A percentile compares a stretch with the other conserved stretches of the same genome.
phyloP scores from a whole-genome alignment of 2,888 invertebrate species.

The Agrilus mali region DNA sequence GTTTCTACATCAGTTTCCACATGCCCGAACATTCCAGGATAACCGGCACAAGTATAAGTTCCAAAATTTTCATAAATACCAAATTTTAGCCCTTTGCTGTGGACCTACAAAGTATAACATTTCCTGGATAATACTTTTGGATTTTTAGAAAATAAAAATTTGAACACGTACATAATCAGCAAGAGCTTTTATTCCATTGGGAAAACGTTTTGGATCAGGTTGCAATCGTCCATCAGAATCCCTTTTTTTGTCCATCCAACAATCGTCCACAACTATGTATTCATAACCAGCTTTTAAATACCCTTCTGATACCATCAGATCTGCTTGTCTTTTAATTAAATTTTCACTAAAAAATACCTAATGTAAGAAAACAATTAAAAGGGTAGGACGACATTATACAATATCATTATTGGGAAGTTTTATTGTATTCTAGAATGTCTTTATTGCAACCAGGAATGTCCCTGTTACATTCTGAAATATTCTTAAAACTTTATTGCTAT shows the following conservation, averaged over 20 bases:
- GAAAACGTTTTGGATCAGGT: conserved; percentile 45
- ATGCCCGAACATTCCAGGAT: conserved; percentile 58
- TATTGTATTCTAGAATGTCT: no score
- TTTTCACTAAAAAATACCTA: conserved; percentile 32
- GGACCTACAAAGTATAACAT: no score
- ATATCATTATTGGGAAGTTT: no score
- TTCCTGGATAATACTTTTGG: no score
- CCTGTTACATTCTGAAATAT: no score
- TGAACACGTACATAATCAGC: conserved; percentile 43
- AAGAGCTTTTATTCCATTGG: conserved; percentile 45
- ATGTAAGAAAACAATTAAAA: no score
- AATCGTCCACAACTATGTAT: conserved; percentile 48
- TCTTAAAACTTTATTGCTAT: no score
- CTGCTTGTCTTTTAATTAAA: conserved; percentile 41
- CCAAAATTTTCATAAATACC: conserved; percentile 78
- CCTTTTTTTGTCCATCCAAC: conserved; percentile 43
- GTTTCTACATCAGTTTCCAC: conserved; percentile 56
- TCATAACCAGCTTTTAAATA: conserved; percentile 47
- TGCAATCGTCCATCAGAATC: conserved; percentile 36
- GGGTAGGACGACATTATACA: no score
- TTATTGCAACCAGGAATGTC: no score
- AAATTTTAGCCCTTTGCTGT: conserved; percentile 59
- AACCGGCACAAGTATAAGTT: conserved; percentile 62
- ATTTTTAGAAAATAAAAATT: neutral
- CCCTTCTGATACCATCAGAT: conserved; percentile 43